phyloP scores from a whole-genome alignment of 2,888 invertebrate species.

The Pterostichus niger region DNA sequence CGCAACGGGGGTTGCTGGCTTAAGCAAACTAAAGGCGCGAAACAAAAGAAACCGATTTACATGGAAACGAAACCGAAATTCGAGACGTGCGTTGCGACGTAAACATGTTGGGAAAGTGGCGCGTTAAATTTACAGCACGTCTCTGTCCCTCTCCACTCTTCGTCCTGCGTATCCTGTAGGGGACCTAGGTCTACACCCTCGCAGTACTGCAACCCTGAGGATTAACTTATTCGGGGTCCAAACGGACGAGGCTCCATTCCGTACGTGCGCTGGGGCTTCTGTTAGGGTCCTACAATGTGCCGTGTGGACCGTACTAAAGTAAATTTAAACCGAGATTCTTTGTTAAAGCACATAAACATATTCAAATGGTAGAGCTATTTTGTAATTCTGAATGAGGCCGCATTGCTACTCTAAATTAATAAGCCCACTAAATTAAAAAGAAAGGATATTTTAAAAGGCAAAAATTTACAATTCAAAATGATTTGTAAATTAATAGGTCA shows the following conservation, averaged over 20 bases:
- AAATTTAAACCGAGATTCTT: not conserved
- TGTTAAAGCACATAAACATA: not conserved
- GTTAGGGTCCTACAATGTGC: constrained; percentile 3
- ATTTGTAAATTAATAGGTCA: no score
- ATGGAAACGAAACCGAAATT: constrained; percentile 44
- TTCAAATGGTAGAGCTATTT: no score
- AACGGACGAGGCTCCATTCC: constrained; percentile 55
- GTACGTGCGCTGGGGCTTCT: constrained; percentile 36
- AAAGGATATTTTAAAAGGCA: not conserved
- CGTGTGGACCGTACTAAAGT: not conserved
- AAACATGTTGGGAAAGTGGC: constrained; percentile 57
- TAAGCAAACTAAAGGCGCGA: constrained; percentile 30
- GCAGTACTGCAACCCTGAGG: constrained; percentile 43
- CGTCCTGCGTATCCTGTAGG: not conserved
- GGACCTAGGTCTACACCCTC: constrained; percentile 24
- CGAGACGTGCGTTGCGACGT: constrained; percentile 46
- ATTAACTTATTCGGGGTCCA: constrained; percentile 64
- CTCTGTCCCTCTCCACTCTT: constrained; percentile 9
- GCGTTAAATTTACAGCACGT: constrained; percentile 56
- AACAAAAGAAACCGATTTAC: constrained; percentile 55
- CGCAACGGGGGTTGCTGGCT: constrained; percentile 12
- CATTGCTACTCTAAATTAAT: no score
- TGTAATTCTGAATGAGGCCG: no score
- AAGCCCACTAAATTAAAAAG: no score
- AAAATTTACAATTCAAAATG: no score